Percentiles rank a stretch among this genome's conserved stretches.
Evolutionary conservation across 2,888 invertebrate genomes (phyloP).

Genomic region (Monoplex corrugatus): DNA sequence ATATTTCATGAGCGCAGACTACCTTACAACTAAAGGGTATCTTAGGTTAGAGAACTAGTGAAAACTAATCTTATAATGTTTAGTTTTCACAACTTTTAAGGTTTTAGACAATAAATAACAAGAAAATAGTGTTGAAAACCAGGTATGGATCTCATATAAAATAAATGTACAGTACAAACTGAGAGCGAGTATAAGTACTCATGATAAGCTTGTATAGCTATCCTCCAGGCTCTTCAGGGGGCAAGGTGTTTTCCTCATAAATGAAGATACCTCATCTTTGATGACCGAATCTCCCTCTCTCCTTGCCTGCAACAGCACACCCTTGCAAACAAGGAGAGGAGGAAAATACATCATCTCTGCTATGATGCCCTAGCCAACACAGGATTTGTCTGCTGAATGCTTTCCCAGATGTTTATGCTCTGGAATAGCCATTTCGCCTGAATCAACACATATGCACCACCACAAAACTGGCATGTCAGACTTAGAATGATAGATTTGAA

Average conservation of each 20-base stretch:
- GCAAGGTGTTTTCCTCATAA: conserved; percentile 26
- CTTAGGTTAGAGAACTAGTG: too few relatives aligned
- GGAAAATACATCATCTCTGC: conserved; percentile 38
- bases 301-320: background rate
- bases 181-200: too few relatives aligned
- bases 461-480: background rate
- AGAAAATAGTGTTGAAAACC: too few relatives aligned
- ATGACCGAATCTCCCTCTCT: conserved; percentile 17
- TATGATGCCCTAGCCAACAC: conserved; percentile 29
- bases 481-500: conserved; percentile 22
- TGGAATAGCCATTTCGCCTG: conserved; percentile 16
- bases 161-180: too few relatives aligned
- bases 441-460: conserved; percentile 31
- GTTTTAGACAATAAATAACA: too few relatives aligned
- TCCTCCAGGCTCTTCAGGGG: background rate
- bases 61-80: too few relatives aligned
- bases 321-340: conserved; percentile 29
- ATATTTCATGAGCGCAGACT: too few relatives aligned
- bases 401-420: conserved; percentile 28
- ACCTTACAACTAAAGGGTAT: too few relatives aligned
- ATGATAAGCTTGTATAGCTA: background rate
- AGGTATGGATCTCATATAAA: too few relatives aligned
- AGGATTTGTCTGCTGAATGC: conserved; percentile 5
- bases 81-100: too few relatives aligned
- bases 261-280: conserved; percentile 35